These are phyloP conservation scores for Pterophyllum scalare DNA, from an alignment of 2,113 vertebrate genomes.

Conservation along the genomic window DNA sequence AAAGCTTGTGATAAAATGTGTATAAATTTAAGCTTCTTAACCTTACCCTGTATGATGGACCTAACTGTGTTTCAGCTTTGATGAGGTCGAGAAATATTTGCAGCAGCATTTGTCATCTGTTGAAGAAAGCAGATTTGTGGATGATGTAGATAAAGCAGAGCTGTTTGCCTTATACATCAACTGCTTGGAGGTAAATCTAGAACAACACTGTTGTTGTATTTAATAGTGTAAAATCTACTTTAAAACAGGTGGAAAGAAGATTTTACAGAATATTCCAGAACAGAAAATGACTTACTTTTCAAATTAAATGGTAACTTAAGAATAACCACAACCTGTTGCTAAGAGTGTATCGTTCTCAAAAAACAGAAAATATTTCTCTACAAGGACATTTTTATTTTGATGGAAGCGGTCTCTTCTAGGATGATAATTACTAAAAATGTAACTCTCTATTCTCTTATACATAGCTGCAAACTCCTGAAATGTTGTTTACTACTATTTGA, in stretches of 20 bases:
- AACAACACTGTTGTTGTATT: background rate
- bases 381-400: background rate
- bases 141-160: constrained; percentile 79
- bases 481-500: too few relatives aligned
- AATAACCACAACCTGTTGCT: too few relatives aligned
- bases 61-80: constrained; percentile 78
- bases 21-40: background rate
- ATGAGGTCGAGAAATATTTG: constrained; percentile 79
- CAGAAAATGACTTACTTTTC: background rate
- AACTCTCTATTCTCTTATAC: too few relatives aligned
- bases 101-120: constrained; percentile 81
- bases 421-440: too few relatives aligned
- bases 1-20: background rate
- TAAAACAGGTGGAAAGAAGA: background rate
- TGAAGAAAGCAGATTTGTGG: constrained; percentile 73
- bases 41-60: background rate
- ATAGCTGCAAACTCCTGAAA: too few relatives aligned
- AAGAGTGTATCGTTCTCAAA: background rate
- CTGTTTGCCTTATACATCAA: constrained; percentile 86
- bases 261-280: background rate
- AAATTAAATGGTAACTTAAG: too few relatives aligned
- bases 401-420: too few relatives aligned
- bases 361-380: background rate
- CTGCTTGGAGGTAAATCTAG: constrained; percentile 84
- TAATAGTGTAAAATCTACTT: background rate